These are phyloP conservation scores for Vanessa tameamea DNA, from an alignment of 1,140 invertebrate genomes.

Conservation along the genomic window DNA sequence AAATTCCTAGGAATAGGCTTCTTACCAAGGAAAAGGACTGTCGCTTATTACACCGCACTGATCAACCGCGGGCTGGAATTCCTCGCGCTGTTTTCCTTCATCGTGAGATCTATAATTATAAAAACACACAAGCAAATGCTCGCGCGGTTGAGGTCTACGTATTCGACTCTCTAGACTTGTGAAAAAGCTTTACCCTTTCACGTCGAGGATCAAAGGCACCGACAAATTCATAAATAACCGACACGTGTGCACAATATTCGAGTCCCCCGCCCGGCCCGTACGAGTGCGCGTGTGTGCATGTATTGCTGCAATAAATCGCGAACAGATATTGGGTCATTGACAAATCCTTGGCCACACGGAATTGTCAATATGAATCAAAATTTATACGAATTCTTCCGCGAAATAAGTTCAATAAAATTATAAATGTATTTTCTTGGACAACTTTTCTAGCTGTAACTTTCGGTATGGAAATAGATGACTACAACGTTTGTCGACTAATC, in stretches of 20 bases:
- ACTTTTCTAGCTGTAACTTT: too few relatives aligned
- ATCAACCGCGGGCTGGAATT: too few relatives aligned
- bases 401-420: neutral
- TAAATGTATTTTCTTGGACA: neutral
- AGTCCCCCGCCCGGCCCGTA: neutral
- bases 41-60: too few relatives aligned
- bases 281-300: neutral
- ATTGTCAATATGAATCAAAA: slow-evolving; percentile 8
- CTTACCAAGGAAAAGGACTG: too few relatives aligned
- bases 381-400: slow-evolving; percentile 7
- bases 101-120: too few relatives aligned
- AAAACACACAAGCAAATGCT: too few relatives aligned
- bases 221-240: slow-evolving; percentile 10
- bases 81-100: too few relatives aligned
- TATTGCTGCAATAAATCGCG: slow-evolving; percentile 20
- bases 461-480: neutral
- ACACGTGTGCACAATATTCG: slow-evolving; percentile 17
- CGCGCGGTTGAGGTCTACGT: too few relatives aligned
- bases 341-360: slow-evolving; percentile 16
- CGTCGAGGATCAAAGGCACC: neutral
- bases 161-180: too few relatives aligned
- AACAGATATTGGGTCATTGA: slow-evolving; percentile 14
- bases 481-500: too few relatives aligned
- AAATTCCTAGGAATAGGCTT: too few relatives aligned
- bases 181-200: neutral